Evolutionary conservation across 2,113 vertebrate genomes (phyloP).

Genomic region (Scopus umbretta): DNA sequence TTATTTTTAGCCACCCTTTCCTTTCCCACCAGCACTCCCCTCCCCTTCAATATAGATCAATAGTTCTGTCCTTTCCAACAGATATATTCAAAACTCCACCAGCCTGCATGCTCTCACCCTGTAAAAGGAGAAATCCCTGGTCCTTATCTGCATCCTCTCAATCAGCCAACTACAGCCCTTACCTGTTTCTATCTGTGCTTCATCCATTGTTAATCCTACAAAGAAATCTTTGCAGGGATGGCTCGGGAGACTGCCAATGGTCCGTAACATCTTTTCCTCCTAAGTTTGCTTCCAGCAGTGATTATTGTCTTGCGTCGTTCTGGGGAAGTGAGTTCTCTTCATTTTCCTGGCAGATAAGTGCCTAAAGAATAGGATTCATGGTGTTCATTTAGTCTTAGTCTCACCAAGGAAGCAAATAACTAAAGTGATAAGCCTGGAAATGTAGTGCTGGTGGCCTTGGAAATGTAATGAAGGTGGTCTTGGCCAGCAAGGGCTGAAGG

Average conservation of each 20-base stretch:
- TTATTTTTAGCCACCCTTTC: conserved; percentile 6
- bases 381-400: neutral
- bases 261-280: neutral
- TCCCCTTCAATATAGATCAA: neutral
- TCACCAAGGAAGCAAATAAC: neutral
- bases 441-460: neutral
- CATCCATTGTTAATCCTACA: neutral
- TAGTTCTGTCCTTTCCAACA: conserved; percentile 27
- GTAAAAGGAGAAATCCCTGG: neutral
- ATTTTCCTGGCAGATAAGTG: neutral
- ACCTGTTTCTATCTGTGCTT: neutral
- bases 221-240: neutral
- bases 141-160: neutral
- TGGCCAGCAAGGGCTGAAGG: neutral
- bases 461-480: neutral
- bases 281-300: neutral
- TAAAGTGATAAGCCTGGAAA: neutral
- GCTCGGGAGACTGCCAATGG: neutral
- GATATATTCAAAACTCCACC: neutral
- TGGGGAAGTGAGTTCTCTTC: neutral
- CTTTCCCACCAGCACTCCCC: neutral
- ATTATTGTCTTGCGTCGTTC: neutral
- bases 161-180: neutral
- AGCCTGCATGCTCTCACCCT: neutral
- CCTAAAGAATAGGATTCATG: neutral